Conservation (phyloP, 2,797 vertebrate genomes). For the Takifugu rubripes region DNA sequence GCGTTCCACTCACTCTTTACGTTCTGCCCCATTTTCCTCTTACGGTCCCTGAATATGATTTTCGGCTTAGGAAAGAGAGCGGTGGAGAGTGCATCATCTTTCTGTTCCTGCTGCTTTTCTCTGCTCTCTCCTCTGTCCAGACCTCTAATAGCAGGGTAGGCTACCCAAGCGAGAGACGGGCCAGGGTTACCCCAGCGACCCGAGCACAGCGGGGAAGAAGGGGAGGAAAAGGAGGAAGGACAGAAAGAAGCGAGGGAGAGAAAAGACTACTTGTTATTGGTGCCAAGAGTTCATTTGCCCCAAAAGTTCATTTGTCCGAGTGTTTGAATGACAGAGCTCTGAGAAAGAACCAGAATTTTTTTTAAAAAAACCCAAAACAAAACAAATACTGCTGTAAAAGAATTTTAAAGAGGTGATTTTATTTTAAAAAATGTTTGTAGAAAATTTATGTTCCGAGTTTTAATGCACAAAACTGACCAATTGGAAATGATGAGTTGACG, state of each 20-base stretch:
- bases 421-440: neutral
- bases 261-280: slow-evolving; percentile 45
- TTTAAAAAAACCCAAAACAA: slow-evolving; percentile 3
- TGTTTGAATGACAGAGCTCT: slow-evolving; percentile 48
- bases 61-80: slow-evolving; percentile 22
- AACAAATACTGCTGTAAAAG: neutral
- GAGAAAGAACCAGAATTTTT: slow-evolving; percentile 28
- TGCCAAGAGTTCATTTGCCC: slow-evolving; percentile 53
- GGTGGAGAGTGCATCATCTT: slow-evolving; percentile 29
- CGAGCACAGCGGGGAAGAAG: slow-evolving; percentile 58
- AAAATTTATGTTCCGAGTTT: slow-evolving; percentile 1
- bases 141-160: slow-evolving; percentile 81
- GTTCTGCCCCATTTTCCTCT: slow-evolving; percentile 26
- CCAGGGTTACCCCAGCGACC: slow-evolving; percentile 72
- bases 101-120: slow-evolving; percentile 46
- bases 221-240: slow-evolving; percentile 8
- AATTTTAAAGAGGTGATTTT: neutral
- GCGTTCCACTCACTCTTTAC: slow-evolving; percentile 6
- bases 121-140: slow-evolving; percentile 57
- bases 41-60: slow-evolving; percentile 44
- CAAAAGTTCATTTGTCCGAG: slow-evolving; percentile 44
- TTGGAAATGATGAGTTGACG: neutral
- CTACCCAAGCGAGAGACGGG: slow-evolving; percentile 60
- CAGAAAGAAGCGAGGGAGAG: slow-evolving; percentile 21
- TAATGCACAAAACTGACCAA: slow-evolving; percentile 1